These are phyloP conservation scores for Megaceryle alcyon DNA, from an alignment of 2,797 vertebrate genomes.

Conservation along the genomic window DNA sequence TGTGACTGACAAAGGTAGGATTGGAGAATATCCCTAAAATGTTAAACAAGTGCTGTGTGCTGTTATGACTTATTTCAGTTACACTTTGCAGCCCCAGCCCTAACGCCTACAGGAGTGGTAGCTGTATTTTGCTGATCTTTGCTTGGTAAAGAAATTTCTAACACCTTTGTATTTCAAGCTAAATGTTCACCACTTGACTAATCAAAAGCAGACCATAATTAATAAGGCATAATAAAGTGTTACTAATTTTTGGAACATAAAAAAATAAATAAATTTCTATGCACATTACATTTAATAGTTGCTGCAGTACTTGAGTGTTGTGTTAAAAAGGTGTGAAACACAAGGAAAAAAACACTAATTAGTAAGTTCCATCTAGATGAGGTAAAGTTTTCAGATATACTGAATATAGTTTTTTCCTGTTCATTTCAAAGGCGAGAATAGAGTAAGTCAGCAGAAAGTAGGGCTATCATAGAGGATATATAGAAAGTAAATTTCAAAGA, in stretches of 20 bases:
- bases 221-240: not conserved
- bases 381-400: not conserved
- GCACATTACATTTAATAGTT: not conserved
- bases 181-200: not conserved
- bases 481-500: conserved; percentile 3
- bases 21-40: not conserved
- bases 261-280: not conserved
- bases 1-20: not conserved
- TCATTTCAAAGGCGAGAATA: not conserved
- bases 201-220: not conserved
- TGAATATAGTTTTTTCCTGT: not conserved
- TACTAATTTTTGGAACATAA: not conserved
- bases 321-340: not conserved
- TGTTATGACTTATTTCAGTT: not conserved
- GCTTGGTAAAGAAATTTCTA: not conserved
- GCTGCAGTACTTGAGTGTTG: not conserved
- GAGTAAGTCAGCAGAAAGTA: not conserved
- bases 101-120: not conserved
- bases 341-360: not conserved
- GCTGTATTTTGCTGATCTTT: not conserved
- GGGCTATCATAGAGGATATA: not conserved
- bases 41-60: not conserved
- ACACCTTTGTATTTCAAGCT: not conserved
- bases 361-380: not conserved
- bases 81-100: not conserved